Base-by-base conservation (phyloP, 2,113 vertebrate genomes). In the Grammomys dolichurus region DNA sequence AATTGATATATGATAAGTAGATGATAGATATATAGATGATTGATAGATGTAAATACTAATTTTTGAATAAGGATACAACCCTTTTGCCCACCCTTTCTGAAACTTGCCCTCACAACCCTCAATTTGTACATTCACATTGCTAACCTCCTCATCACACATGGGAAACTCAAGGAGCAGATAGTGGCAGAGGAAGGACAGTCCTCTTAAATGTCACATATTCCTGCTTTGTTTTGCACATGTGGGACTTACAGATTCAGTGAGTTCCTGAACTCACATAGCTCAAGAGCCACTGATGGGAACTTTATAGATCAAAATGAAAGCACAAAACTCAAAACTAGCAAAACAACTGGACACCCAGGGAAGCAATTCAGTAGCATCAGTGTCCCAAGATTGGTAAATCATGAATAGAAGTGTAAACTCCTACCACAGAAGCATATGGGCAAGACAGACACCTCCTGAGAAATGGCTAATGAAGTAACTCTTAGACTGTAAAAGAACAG, bases 91-190 rank as follows among this genome's bases (percentile, higher is more conserved):
- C 13, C 1, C 2, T 36, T 16, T 12, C 20, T 9, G 5, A 69
- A 5, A 3, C 8, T 22, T 20, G 26, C 11, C 3, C 4, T 7
- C 9, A 16, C 5, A 12, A 22, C 2, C 13, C 0, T 5, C 22
- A 63, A 46, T 65, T 31, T 65, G 67, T 10, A n/a, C 7, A 31
- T 20, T 7, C 5, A 87, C 7, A 90, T 33, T 56, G 22, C 48
- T 54, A 72, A 78, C n/a, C 3, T 28, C n/a, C 5, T 63, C 19
- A 48, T 13, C 6, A 31, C 0, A 60, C 36, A 88, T 56, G 40
- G 5, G 3, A 14, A 78, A 65, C 28, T 65, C 67, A 85, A 1
- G 9, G 31, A 72, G 17, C 70, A n/a, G 65, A 90, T 75, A 17
- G 0, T 40, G 7, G 65, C 11, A 2, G 22, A 20, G 1, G 2